Conservation (phyloP, 2,888 invertebrate species). For the Buathra laborator region DNA sequence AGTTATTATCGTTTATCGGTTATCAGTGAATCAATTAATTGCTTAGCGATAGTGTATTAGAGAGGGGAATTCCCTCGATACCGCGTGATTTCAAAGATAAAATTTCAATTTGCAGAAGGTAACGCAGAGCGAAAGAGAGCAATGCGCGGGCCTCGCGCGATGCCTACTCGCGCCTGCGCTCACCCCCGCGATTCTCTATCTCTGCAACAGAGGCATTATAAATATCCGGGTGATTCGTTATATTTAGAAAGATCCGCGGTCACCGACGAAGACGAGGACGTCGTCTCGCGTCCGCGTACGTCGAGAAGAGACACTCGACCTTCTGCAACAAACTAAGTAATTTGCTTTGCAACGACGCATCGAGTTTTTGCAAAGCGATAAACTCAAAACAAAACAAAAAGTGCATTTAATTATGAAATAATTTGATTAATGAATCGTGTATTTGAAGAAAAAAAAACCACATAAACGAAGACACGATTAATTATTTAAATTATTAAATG, state of each 20-base stretch:
- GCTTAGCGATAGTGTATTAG: background rate
- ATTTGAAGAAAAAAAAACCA: too few species aligned
- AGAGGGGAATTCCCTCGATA: background rate
- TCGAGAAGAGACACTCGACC: conserved; percentile 30
- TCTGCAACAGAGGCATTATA: conserved; percentile 57
- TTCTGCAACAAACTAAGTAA: conserved; percentile 9
- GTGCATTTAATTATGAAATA: too few species aligned
- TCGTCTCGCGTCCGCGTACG: conserved; percentile 32
- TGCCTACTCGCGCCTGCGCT: conserved; percentile 16
- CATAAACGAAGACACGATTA: too few species aligned
- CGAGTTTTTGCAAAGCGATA: background rate
- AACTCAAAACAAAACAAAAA: too few species aligned
- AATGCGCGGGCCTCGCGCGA: background rate
- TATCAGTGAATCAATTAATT: background rate
- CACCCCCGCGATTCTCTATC: conserved; percentile 12
- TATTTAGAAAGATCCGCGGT: conserved; percentile 65
- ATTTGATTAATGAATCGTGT: too few species aligned
- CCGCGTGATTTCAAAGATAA: background rate
- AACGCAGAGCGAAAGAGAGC: background rate
- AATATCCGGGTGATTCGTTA: conserved; percentile 68
- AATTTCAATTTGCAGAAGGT: background rate
- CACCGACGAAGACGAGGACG: conserved; percentile 52
- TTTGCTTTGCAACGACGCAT: background rate
- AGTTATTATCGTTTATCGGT: background rate
- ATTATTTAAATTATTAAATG: too few species aligned